A percentile compares a stretch with the other conserved stretches of the same genome.
These are phyloP conservation scores for Gadus macrocephalus DNA, from an alignment of 2,113 vertebrate species.

Conservation along the genomic window DNA sequence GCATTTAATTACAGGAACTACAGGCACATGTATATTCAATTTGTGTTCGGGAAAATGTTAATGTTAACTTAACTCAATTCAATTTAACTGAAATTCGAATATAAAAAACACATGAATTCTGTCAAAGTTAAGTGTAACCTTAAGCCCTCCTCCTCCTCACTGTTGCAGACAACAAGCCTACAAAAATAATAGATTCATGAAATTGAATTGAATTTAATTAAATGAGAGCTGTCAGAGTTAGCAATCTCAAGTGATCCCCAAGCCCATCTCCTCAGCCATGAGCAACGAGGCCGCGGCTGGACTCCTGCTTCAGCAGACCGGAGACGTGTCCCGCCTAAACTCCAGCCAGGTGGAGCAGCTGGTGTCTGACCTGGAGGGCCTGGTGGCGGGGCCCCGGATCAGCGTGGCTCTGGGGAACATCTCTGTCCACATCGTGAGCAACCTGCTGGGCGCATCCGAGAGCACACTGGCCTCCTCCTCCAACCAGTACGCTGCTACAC, in stretches of 20 bases:
- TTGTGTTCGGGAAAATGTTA: no score
- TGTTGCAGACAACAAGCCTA: no score
- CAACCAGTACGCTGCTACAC: conserved; percentile 68
- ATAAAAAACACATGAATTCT: no score
- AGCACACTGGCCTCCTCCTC: conserved; percentile 67
- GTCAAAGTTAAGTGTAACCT: no score
- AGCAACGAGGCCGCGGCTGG: conserved; percentile 28
- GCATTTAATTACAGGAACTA: no score
- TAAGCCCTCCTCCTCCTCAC: no score
- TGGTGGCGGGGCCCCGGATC: conserved; percentile 70
- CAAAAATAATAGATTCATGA: no score
- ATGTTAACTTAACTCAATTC: no score
- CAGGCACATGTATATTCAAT: no score
- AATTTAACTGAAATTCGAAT: no score
- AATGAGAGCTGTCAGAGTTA: background rate
- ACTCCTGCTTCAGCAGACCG: conserved; percentile 44
- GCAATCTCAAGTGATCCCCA: no score
- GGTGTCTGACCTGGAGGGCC: conserved; percentile 74
- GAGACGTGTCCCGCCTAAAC: conserved; percentile 53
- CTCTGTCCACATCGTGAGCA: conserved; percentile 78
- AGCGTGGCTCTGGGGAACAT: conserved; percentile 63
- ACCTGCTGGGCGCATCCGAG: conserved; percentile 72
- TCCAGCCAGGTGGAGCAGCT: conserved; percentile 72
- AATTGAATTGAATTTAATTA: background rate
- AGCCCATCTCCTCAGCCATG: background rate